These are phyloP conservation scores for Archivesica marissinica DNA, from an alignment of 1,140 invertebrate genomes.

Conservation along the genomic window DNA sequence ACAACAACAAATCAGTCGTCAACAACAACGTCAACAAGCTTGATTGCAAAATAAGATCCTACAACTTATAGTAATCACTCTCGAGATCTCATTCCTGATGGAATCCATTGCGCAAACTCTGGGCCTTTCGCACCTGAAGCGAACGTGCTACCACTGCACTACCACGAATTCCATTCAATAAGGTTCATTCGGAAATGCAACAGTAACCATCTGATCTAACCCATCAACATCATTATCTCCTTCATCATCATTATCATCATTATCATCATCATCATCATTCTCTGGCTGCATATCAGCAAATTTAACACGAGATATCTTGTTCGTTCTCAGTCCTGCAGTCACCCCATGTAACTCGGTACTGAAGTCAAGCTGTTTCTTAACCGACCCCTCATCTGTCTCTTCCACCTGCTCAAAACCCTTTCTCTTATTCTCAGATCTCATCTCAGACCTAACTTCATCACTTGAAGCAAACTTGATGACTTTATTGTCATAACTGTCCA, in stretches of 20 bases:
- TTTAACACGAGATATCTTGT: conserved; percentile 51
- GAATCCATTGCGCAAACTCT: too few species aligned
- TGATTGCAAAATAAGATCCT: too few species aligned
- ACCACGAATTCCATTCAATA: too few species aligned
- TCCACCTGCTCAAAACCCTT: neutral
- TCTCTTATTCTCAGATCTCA: neutral
- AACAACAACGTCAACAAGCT: too few species aligned
- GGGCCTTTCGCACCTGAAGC: too few species aligned
- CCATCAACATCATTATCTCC: conserved; percentile 33
- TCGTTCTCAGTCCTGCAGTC: conserved; percentile 15
- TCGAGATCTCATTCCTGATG: too few species aligned
- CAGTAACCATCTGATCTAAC: conserved; percentile 40
- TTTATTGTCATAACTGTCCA: neutral
- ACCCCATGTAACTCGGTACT: conserved; percentile 8
- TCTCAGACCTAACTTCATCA: neutral
- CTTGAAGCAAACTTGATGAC: neutral
- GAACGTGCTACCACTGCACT: too few species aligned
- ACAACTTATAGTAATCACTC: too few species aligned
- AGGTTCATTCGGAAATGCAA: conserved; percentile 36
- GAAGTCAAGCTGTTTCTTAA: neutral
- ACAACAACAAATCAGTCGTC: too few species aligned
- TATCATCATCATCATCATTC: conserved; percentile 19
- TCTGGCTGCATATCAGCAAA: conserved; percentile 46
- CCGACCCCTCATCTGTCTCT: neutral
- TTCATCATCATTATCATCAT: conserved; percentile 26